Evolutionary conservation across 2,888 invertebrate species (phyloP), one percentile per base, ranked within the genome.

Genomic region (Phymatocera aterrima): DNA sequence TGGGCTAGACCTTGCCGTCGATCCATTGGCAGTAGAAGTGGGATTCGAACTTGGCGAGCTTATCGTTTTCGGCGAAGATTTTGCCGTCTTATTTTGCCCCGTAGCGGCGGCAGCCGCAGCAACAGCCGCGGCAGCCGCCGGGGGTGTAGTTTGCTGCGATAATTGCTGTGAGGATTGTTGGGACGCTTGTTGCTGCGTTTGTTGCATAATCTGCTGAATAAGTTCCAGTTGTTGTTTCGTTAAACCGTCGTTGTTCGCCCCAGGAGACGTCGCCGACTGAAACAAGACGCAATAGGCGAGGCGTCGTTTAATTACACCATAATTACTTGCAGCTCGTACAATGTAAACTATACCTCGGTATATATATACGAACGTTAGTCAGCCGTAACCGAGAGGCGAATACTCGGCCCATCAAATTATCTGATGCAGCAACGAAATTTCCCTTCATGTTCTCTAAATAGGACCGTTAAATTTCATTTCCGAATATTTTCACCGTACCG

Each of bases 161-260:
- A 51, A 72, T 48, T 75, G 75, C 28, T 75, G 75, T 21, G 60
- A 24, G 28, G 57, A 57, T 40, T 65, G 78, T 24, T 87, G 91
- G 51, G 91, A 91, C 80, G 91, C 91, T 77, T 93, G 93, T 85
- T 94, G 94, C 88, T 95, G 94, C 21, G 94, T 94, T 89, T 95
- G 95, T 86, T 95, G 94, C 94, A 95, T 95, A 84, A 95, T 95
- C 91, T 95, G 95, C 90, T 95, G 95, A 86, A 95, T 95, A 85
- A 95, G 92, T 89, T 95, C 95, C 85, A 95, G 92, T 89, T 95
- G 95, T 86, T 95, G 95, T 84, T 94, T 93, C 78, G 95, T 95
- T 83, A 95, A 91, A 80, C 94, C 94, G 84, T 95, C 95, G 88
- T 94, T 94, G 89, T 91, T 92, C 77, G 91, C 91, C 54, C 91